A percentile compares a stretch with the other conserved stretches of the same genome.
Conservation (phyloP, 2,113 vertebrate genomes). For the Antidorcas marsupialis region DNA sequence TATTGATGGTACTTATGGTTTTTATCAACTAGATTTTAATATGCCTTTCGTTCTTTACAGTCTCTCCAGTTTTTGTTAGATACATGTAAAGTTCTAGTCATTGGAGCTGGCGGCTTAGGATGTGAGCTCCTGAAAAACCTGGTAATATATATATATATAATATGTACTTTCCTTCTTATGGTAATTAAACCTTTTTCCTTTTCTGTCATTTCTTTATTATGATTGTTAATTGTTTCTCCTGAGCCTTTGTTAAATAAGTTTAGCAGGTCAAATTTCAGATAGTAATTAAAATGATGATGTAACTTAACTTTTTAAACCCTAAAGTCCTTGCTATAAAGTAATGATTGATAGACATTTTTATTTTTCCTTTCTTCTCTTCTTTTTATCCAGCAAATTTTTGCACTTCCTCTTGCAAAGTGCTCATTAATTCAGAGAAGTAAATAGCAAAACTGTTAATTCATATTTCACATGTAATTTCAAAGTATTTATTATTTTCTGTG, state of each 20-base stretch:
- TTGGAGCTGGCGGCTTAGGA: conserved; percentile 96
- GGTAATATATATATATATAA: conserved; percentile 82
- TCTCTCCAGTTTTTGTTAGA: conserved; percentile 93
- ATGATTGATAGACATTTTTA: conserved; percentile 4
- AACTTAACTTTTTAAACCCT: neutral
- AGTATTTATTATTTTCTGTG: neutral
- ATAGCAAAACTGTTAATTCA: neutral
- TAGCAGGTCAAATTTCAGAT: conserved; percentile 1
- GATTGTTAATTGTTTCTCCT: conserved; percentile 23
- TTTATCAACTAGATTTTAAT: conserved; percentile 60
- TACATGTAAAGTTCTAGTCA: conserved; percentile 94
- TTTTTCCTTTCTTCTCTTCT: neutral
- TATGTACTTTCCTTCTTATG: neutral
- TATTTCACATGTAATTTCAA: conserved; percentile 26
- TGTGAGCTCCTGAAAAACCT: conserved; percentile 97
- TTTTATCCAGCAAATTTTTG: neutral
- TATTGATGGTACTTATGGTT: neutral
- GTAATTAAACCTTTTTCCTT: conserved; percentile 14
- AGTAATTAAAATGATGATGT: neutral
- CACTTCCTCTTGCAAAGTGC: neutral
- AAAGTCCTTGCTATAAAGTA: conserved; percentile 4
- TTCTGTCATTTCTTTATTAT: neutral
- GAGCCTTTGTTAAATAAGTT: conserved; percentile 32
- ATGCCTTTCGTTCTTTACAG: conserved; percentile 78
- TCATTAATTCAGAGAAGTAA: conserved; percentile 14